A percentile compares a stretch with the other conserved stretches of the same genome.
phyloP scores from a whole-genome alignment of 1,140 invertebrate species.

The Macrotrachela quadricornifera region DNA sequence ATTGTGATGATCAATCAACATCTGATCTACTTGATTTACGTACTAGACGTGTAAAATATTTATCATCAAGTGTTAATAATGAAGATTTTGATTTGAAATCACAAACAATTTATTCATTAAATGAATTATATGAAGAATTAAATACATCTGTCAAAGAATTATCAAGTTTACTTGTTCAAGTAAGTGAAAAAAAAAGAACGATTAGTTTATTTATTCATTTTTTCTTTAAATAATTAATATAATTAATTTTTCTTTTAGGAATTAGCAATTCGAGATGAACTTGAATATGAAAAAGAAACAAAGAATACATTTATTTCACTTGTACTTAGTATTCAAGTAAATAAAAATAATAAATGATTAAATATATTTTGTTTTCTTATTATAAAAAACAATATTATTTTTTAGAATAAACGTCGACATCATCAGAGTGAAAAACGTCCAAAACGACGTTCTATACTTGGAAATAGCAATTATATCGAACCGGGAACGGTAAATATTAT shows the following conservation, averaged over 20 bases:
- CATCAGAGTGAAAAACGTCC: too few relatives aligned
- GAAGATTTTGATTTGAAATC: too few relatives aligned
- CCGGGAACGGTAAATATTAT: too few relatives aligned
- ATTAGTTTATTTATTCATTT: too few relatives aligned
- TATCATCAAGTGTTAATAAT: too few relatives aligned
- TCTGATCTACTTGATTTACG: too few relatives aligned
- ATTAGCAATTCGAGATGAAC: conserved; percentile 61
- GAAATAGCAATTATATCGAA: neutral
- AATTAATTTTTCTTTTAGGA: conserved; percentile 12
- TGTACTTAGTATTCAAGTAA: conserved; percentile 62
- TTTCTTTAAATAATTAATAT: too few relatives aligned
- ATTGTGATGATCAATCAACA: neutral
- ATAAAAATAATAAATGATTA: conserved; percentile 31
- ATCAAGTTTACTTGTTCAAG: conserved; percentile 63
- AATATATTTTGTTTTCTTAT: conserved; percentile 22
- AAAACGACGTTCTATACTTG: neutral
- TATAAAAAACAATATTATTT: neutral
- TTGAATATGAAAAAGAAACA: conserved; percentile 89
- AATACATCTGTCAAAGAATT: conserved; percentile 74
- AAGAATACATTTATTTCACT: conserved; percentile 97
- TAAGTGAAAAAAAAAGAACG: too few relatives aligned
- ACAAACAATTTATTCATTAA: conserved; percentile 18
- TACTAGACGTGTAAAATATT: too few relatives aligned
- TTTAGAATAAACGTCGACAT: neutral
- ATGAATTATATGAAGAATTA: conserved; percentile 74